These are phyloP conservation scores for Apodemia mormo DNA, from an alignment of 2,888 invertebrate genomes.

Conservation along the genomic window DNA sequence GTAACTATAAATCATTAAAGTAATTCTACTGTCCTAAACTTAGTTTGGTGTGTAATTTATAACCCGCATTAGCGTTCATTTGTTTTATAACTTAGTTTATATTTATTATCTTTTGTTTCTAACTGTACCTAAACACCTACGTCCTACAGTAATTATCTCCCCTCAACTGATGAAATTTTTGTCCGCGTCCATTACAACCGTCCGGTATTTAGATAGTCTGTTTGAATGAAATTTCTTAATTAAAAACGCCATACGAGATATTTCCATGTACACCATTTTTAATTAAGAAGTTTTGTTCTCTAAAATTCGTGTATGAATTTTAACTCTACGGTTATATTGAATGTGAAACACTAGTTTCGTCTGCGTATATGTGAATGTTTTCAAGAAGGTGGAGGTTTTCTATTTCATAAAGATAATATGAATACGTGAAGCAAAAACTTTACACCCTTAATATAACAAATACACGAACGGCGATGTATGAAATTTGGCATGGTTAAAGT, in stretches of 20 bases:
- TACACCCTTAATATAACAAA: too few species aligned
- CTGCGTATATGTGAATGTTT: not conserved
- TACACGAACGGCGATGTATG: too few species aligned
- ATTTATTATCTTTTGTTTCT: not conserved
- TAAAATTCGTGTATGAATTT: conserved; percentile 8
- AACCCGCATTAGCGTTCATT: too few species aligned
- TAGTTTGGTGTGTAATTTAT: too few species aligned
- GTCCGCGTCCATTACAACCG: not conserved
- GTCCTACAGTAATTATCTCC: not conserved
- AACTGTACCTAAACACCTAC: not conserved
- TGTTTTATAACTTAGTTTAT: too few species aligned
- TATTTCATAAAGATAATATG: too few species aligned
- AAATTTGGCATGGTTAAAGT: too few species aligned
- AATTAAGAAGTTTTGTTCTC: conserved; percentile 17
- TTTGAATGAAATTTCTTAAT: conserved; percentile 16
- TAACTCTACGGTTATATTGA: not conserved
- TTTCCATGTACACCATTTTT: conserved; percentile 7
- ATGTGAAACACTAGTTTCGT: not conserved
- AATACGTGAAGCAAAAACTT: too few species aligned
- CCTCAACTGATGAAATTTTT: conserved; percentile 13
- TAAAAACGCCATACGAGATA: conserved; percentile 13
- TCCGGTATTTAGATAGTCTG: conserved; percentile 16
- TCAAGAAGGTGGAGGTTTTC: not conserved
- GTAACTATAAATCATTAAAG: too few species aligned
- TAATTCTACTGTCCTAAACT: too few species aligned